Conservation (phyloP, 2,797 vertebrate genomes). For the Aldrovandia affinis region DNA sequence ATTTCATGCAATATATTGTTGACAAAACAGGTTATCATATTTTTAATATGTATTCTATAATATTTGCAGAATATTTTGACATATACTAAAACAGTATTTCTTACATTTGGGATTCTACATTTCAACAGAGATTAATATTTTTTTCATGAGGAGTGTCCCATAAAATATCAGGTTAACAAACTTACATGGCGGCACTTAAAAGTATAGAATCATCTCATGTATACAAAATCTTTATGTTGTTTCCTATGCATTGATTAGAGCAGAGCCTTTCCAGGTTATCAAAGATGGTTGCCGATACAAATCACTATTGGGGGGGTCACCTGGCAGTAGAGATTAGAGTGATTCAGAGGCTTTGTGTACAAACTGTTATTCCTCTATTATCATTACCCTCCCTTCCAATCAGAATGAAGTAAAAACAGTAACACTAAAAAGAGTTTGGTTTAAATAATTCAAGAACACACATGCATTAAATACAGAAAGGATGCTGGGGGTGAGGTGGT, state of each 20-base stretch:
- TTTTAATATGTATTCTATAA: neutral
- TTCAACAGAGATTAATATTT: neutral
- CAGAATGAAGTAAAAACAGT: neutral
- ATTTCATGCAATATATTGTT: slow-evolving; percentile 1
- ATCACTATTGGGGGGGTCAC: neutral
- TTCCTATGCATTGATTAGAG: neutral
- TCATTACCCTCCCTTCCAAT: neutral
- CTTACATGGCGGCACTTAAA: neutral
- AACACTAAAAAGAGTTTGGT: slow-evolving; percentile 12
- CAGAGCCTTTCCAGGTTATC: neutral
- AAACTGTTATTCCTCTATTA: neutral
- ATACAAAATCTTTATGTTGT: neutral
- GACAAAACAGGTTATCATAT: neutral
- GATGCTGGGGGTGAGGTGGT: neutral
- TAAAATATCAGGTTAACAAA: slow-evolving; percentile 6
- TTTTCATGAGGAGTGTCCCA: neutral
- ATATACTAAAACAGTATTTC: neutral
- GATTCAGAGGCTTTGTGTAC: neutral
- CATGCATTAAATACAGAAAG: slow-evolving; percentile 18
- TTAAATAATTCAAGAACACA: neutral
- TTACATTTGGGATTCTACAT: neutral
- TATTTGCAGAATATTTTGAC: neutral
- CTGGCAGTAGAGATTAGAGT: slow-evolving; percentile 1
- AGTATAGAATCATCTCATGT: neutral
- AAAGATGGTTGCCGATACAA: neutral